Evolutionary conservation across 2,113 vertebrate genomes (phyloP), one percentile per base, ranked within the genome.

Genomic region (Sinocyclocheilus anshuiensis): DNA sequence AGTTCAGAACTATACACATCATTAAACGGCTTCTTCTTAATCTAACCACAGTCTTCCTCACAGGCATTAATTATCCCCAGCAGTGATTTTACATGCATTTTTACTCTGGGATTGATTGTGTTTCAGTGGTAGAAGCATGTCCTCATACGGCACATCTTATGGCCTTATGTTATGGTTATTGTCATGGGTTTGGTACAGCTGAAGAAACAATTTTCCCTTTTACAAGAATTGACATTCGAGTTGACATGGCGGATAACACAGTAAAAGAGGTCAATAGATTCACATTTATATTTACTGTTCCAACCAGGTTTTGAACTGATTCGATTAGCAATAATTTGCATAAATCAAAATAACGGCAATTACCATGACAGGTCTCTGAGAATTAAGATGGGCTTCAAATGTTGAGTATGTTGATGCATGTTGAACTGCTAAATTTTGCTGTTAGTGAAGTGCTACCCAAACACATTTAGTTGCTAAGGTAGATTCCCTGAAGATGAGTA

Each of bases 1-100:
- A 86, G 67, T 82, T 12, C n/a, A 53, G 63, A 81, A 15, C 83
- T 59, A 45, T 67, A 69, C 74, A 87, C 85, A 85, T 83, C 83
- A 77, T 89, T 84, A 83, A 79, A 29, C 86, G 33, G 42, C 15
- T 71, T 74, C 75, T 50, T 7, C 72, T 63, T 83, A 82, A 89
- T 82, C 77, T 61, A 85, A 85, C 82, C 76, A 78, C 81, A 80
- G 65, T 78, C 69, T 11, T 53, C 33, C 71, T 53, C 55, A 24
- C 39, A 50, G 29, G 71, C 74, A 42, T 81, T 69, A 45, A 57
- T 48, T 82, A 81, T 77, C 61, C 77, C 33, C 84, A 77, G 81
- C 67, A 83, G 26, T 72, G 79, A 77, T 78, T 83, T 71, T 74
- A 61, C 77, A 24, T 71, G 26, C 36, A 50, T 45, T 63, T 36